Conservation (phyloP, 1,140 invertebrate genomes). For the Cotesia chilonis region DNA sequence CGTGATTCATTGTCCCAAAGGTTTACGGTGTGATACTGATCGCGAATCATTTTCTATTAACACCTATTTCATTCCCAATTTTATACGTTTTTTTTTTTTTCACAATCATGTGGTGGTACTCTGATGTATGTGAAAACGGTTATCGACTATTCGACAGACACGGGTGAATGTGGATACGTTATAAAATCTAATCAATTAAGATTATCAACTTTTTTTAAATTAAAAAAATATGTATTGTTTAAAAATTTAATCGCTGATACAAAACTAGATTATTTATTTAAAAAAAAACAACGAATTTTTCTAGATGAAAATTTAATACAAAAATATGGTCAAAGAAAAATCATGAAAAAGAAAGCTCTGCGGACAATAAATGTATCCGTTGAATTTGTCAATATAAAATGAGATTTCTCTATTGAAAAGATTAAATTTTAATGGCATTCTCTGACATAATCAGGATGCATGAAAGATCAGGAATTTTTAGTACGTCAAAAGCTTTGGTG, state of each 20-base stretch:
- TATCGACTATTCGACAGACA: slow-evolving; percentile 23
- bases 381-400: too few relatives aligned
- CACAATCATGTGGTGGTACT: slow-evolving; percentile 11
- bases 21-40: slow-evolving; percentile 9
- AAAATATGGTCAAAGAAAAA: neutral
- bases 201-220: neutral
- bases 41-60: neutral
- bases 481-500: too few relatives aligned
- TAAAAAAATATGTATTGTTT: neutral
- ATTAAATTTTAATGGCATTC: too few relatives aligned
- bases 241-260: neutral
- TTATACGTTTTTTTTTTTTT: neutral
- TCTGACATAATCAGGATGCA: too few relatives aligned
- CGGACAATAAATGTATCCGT: too few relatives aligned
- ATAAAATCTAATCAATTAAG: slow-evolving; percentile 17
- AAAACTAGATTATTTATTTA: neutral
- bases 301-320: neutral
- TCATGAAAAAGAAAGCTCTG: neutral
- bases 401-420: too few relatives aligned
- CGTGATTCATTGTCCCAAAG: slow-evolving; percentile 12
- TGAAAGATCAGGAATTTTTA: too few relatives aligned
- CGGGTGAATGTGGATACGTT: slow-evolving; percentile 4
- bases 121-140: slow-evolving; percentile 16
- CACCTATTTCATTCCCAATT: neutral
- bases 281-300: neutral